Conservation (phyloP, 1,140 invertebrate species). For the Drosophila tsacasi region DNA sequence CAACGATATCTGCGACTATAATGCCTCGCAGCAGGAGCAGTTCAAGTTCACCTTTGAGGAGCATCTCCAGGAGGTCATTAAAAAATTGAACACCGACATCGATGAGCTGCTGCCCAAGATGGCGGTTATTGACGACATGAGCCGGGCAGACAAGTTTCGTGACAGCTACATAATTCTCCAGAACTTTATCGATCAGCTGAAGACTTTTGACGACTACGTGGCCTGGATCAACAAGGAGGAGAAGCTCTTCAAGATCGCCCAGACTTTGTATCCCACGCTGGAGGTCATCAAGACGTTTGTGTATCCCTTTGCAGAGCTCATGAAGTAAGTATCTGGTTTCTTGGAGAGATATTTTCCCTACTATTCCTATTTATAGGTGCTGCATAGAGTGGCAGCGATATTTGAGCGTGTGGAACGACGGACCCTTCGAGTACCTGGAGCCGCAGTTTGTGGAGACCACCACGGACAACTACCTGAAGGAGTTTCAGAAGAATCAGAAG, state of each 20-base stretch:
- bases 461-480: conserved; percentile 90
- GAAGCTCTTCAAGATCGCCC: conserved; percentile 92
- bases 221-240: conserved; percentile 96
- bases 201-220: conserved; percentile 90
- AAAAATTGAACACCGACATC: conserved; percentile 89
- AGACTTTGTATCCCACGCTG: conserved; percentile 90
- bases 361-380: conserved; percentile 66
- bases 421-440: conserved; percentile 94
- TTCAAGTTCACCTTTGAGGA: conserved; percentile 94
- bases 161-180: conserved; percentile 90
- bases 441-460: conserved; percentile 90
- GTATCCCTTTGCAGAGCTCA: conserved; percentile 89
- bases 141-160: conserved; percentile 88
- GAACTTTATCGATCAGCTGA: conserved; percentile 90
- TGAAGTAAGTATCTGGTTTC: conserved; percentile 86
- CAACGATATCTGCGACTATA: conserved; percentile 90
- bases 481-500: conserved; percentile 92
- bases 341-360: not conserved
- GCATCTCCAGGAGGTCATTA: conserved; percentile 88
- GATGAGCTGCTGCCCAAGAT: conserved; percentile 90
- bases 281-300: conserved; percentile 90
- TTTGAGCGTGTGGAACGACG: conserved; percentile 95
- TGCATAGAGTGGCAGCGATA: conserved; percentile 92
- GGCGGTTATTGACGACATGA: conserved; percentile 89
- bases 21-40: conserved; percentile 90